Base-by-base conservation (phyloP, 1,140 invertebrate genomes). In the Campoletis sonorensis region DNA sequence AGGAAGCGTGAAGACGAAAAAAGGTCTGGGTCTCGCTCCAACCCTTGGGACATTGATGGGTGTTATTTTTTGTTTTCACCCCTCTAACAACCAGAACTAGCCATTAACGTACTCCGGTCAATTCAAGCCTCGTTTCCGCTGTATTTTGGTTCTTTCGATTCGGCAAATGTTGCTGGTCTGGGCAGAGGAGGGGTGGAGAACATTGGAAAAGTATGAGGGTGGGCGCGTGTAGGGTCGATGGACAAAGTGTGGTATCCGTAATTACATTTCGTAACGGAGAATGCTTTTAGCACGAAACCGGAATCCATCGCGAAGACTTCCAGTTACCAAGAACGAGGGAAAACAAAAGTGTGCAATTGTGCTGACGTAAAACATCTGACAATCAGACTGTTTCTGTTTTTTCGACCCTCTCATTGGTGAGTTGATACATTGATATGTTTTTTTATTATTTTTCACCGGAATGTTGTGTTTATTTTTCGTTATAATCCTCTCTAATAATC, bases 271-370 rank as follows among this genome's bases (percentile, higher is more conserved):
- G 79, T 73, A 84, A 85, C 83, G 84, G 85, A 84, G 86, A 86
- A 89, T 88, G 88, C 88, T 88, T 88, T 90, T 89, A 89, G 86
- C 82, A 80, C 76, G 80, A 84, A 80, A 82, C 84, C 26, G 13
- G 16, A 30, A 30, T 26, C 58, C 58, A 83, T 84, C 83, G 79
- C 79, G 81, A 71, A 80, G 73, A 84, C 83, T 70, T 81, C 67
- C 85, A 85, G 86, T 18, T 85, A 83, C 16, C n/a, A 33, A 70
- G 67, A 70, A 33, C 16, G 26, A 70, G 67, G 67, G 30, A 70
- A 83, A 86, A 85, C 40, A 79, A 84, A 83, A 71, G 79, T 27
- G 67, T 33, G 72, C 40, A 49, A 71, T 64, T 45, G 37, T 51
- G 79, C 67, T 68, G 64, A 81, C 68, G 67, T 15, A 70, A 70